Evolutionary conservation across 2,113 vertebrate genomes (phyloP).

Genomic region (Calidris pugnax): DNA sequence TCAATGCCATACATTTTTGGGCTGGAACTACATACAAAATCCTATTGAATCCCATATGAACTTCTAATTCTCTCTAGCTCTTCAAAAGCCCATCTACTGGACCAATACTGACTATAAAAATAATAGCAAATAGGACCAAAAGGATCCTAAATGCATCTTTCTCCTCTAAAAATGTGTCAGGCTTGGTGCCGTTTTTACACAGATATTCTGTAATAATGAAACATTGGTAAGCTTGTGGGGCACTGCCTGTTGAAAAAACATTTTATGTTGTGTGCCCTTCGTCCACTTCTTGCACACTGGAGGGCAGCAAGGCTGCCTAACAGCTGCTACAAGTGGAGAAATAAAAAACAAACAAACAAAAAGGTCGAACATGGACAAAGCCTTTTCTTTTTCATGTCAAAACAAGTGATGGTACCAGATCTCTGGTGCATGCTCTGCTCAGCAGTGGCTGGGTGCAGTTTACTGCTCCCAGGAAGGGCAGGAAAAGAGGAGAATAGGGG

Average conservation of each 20-base stretch:
- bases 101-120: not conserved
- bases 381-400: not conserved
- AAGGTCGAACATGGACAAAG: not conserved
- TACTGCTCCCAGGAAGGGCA: not conserved
- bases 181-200: not conserved
- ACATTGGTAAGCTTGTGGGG: not conserved
- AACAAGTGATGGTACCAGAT: not conserved
- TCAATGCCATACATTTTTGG: not conserved
- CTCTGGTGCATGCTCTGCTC: not conserved
- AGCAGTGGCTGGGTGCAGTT: not conserved
- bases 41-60: not conserved
- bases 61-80: not conserved
- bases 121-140: not conserved
- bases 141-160: not conserved
- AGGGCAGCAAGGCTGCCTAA: not conserved
- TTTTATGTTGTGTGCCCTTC: not conserved
- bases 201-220: not conserved
- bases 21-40: not conserved
- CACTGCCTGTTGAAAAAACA: not conserved
- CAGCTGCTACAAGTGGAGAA: not conserved
- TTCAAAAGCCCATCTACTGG: not conserved
- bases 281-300: not conserved
- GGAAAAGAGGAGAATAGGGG: not conserved
- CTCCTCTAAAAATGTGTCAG: not conserved
- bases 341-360: not conserved